These are phyloP conservation scores for Sturnira hondurensis DNA, from an alignment of 2,113 vertebrate genomes.

Conservation along the genomic window DNA sequence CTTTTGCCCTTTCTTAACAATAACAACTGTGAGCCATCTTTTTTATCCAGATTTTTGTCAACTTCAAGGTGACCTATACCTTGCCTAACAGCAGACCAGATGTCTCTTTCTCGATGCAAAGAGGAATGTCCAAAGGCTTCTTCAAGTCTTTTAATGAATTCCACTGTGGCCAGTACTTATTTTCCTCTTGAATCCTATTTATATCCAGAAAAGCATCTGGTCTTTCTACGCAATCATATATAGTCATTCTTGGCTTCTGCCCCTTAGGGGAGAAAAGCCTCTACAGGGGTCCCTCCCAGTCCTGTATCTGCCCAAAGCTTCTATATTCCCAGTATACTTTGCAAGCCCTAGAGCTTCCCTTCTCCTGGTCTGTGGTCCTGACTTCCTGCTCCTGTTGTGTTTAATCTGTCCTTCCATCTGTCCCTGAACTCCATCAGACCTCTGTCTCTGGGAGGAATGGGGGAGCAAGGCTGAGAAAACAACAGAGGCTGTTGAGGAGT, in stretches of 20 bases:
- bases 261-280: not conserved
- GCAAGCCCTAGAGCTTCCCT: not conserved
- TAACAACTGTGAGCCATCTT: not conserved
- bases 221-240: not conserved
- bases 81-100: not conserved
- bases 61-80: not conserved
- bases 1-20: not conserved
- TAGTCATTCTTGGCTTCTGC: not conserved
- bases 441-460: not conserved
- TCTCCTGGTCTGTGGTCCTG: not conserved
- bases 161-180: not conserved
- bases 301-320: not conserved
- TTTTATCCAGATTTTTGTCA: not conserved
- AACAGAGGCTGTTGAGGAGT: not conserved
- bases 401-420: constrained; percentile 39
- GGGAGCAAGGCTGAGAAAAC: constrained; percentile 27
- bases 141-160: not conserved
- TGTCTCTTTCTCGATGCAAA: not conserved
- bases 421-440: constrained; percentile 55
- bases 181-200: not conserved
- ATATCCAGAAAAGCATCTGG: not conserved
- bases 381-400: not conserved
- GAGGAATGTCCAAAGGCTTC: not conserved
- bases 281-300: not conserved
- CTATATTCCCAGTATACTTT: not conserved